These are phyloP conservation scores for Pollenia griseotomentosa DNA, from an alignment of 2,888 invertebrate species.

Conservation along the genomic window DNA sequence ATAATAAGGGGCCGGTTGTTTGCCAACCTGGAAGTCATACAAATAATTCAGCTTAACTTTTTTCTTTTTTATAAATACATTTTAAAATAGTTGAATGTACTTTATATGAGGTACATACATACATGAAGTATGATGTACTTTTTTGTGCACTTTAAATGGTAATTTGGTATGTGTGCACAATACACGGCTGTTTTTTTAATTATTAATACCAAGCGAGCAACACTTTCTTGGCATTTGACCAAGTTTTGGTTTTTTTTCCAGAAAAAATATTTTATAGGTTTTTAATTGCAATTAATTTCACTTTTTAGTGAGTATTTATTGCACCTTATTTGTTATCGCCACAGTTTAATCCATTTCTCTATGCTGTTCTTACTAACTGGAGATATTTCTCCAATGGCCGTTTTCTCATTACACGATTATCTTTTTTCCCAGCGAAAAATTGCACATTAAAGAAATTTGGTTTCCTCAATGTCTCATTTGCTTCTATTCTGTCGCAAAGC, in stretches of 20 bases:
- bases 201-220: not conserved
- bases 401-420: too few species aligned
- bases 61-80: not conserved
- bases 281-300: conserved; percentile 65
- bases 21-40: conserved; percentile 81
- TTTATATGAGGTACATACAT: conserved; percentile 8
- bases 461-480: too few species aligned
- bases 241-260: conserved; percentile 31
- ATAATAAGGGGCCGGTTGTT: conserved; percentile 84
- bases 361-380: too few species aligned
- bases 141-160: not conserved
- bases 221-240: conserved; percentile 59
- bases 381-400: too few species aligned
- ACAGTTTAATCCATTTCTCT: not conserved
- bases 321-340: not conserved
- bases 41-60: conserved; percentile 33
- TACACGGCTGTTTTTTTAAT: not conserved
- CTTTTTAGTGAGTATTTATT: conserved; percentile 52
- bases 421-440: too few species aligned
- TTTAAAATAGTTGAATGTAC: not conserved
- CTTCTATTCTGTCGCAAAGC: too few species aligned
- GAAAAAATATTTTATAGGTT: conserved; percentile 1
- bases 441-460: too few species aligned
- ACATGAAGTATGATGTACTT: not conserved
- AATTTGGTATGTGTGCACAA: not conserved